These are phyloP conservation scores for Carapus acus DNA, from an alignment of 2,797 vertebrate species.

Conservation along the genomic window DNA sequence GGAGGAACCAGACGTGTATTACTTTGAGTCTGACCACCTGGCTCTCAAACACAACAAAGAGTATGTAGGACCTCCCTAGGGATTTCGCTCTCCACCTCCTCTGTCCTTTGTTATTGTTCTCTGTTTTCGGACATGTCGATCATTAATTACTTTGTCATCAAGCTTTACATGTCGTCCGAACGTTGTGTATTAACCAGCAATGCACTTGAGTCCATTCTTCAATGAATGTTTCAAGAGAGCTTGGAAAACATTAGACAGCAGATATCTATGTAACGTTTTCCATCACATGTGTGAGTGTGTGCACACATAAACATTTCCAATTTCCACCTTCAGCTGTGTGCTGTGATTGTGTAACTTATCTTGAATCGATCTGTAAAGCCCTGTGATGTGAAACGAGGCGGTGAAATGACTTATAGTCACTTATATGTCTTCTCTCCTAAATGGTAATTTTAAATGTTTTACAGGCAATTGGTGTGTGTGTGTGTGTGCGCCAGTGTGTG, in stretches of 20 bases:
- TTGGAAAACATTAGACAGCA: not conserved
- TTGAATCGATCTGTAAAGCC: conserved; percentile 26
- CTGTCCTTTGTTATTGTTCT: conserved; percentile 14
- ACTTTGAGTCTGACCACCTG: conserved; percentile 99
- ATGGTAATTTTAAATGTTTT: conserved; percentile 2
- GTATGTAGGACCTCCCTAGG: conserved; percentile 79
- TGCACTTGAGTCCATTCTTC: not conserved
- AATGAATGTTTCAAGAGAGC: not conserved
- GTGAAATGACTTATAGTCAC: conserved; percentile 20
- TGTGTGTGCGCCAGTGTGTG: not conserved
- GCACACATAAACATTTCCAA: conserved; percentile 9
- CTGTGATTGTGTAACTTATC: conserved; percentile 39
- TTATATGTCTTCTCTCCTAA: conserved; percentile 21
- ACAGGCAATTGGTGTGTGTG: conserved; percentile 6
- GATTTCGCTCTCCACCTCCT: conserved; percentile 12
- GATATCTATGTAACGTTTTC: conserved; percentile 13
- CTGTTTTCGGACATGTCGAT: conserved; percentile 17
- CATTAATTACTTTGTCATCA: conserved; percentile 25
- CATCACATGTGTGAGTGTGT: conserved; percentile 5
- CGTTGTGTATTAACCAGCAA: conserved; percentile 21
- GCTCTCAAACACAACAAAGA: conserved; percentile 99
- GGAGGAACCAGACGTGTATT: conserved; percentile 98
- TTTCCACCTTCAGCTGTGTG: conserved; percentile 36
- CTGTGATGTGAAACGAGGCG: conserved; percentile 18
- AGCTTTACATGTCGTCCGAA: conserved; percentile 16